Conservation (phyloP, 2,113 vertebrate species). For the Raphicerus campestris region DNA sequence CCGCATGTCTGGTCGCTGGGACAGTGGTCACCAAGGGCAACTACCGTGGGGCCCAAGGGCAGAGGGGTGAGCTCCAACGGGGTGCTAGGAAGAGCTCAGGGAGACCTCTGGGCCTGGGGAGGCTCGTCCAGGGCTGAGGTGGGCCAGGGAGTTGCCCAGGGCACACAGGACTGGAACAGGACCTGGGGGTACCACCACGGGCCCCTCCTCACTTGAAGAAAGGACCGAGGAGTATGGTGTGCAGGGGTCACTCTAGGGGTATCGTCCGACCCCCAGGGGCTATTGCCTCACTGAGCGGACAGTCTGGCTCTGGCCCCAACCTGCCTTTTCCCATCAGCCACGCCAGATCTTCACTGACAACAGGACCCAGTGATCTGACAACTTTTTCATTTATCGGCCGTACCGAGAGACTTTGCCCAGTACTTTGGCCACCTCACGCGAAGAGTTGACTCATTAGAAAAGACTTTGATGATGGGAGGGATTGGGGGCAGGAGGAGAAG, state of each 20-base stretch:
- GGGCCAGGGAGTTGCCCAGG: not conserved
- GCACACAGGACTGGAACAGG: not conserved
- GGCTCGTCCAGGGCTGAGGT: not conserved
- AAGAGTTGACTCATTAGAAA: no score
- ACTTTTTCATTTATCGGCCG: not conserved
- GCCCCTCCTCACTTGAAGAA: not conserved
- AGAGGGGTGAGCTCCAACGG: not conserved
- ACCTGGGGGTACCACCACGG: rapidly evolving
- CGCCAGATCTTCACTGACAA: not conserved
- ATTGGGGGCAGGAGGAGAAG: no score
- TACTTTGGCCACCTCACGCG: no score
- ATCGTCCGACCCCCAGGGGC: not conserved
- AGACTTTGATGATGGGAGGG: no score
- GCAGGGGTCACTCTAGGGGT: not conserved
- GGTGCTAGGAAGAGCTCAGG: not conserved
- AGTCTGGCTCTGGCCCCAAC: not conserved
- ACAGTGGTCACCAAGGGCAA: not conserved
- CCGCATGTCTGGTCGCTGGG: not conserved
- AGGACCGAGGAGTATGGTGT: not conserved
- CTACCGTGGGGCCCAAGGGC: not conserved
- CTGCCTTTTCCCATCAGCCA: not conserved
- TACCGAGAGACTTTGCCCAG: not conserved
- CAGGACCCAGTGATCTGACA: not conserved
- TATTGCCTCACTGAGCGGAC: not conserved
- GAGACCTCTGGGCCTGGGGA: not conserved